Conservation (phyloP, 2,888 invertebrate genomes). For the Galerucella calmariensis region DNA sequence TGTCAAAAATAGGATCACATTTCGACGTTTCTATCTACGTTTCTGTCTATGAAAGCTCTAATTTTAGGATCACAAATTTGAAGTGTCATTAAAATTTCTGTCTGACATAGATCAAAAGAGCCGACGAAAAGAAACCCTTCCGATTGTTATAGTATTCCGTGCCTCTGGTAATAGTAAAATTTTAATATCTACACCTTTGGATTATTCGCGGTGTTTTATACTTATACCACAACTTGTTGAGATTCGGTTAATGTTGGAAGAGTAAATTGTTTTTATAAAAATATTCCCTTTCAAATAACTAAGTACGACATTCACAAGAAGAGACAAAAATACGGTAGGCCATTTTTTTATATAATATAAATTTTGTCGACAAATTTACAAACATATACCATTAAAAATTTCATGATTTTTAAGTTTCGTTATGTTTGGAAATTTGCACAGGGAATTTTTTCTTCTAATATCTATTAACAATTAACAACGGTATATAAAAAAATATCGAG, state of each 20-base stretch:
- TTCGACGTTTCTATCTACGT: too few species aligned
- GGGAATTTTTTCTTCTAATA: slow-evolving; percentile 42
- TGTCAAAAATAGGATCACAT: too few species aligned
- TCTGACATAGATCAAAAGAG: too few species aligned
- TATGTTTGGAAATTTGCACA: slow-evolving; percentile 41
- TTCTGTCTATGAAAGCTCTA: too few species aligned
- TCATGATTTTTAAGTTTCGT: slow-evolving; percentile 32
- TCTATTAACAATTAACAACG: slow-evolving; percentile 54
- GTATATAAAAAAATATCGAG: slow-evolving; percentile 40
- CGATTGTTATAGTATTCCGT: too few species aligned
- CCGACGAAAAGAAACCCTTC: too few species aligned
- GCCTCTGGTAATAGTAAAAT: background rate
- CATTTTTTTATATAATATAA: slow-evolving; percentile 47
- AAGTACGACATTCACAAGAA: slow-evolving; percentile 47
- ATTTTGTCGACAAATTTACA: slow-evolving; percentile 41
- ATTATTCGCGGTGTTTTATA: background rate
- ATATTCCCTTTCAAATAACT: slow-evolving; percentile 45
- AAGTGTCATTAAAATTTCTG: too few species aligned
- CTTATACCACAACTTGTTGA: slow-evolving; percentile 29
- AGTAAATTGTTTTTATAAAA: slow-evolving; percentile 47
- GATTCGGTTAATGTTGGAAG: slow-evolving; percentile 34
- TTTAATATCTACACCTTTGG: slow-evolving; percentile 4
- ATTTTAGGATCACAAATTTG: too few species aligned
- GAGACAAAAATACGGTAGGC: slow-evolving; percentile 60
- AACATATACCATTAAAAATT: slow-evolving; percentile 29